Evolutionary conservation across 2,888 invertebrate species (phyloP).

Genomic region (Calliphora vomitoria): DNA sequence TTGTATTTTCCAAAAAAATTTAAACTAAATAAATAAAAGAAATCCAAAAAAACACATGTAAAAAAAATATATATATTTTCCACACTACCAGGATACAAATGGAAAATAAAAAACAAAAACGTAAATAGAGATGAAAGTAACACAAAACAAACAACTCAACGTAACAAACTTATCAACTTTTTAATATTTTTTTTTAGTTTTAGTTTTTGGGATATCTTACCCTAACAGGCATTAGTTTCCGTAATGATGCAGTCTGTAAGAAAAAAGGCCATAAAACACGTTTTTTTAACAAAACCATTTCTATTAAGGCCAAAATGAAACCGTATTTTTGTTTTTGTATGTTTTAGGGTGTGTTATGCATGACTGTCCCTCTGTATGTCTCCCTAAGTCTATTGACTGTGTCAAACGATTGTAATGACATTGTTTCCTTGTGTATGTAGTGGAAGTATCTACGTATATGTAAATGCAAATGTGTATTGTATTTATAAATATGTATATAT

Average conservation of each 20-base stretch:
- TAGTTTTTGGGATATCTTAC: slow-evolving; percentile 77
- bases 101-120: not conserved
- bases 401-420: not conserved
- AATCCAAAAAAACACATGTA: not conserved
- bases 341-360: slow-evolving; percentile 52
- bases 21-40: slow-evolving; percentile 21
- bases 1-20: not conserved
- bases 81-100: slow-evolving; percentile 31
- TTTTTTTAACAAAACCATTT: slow-evolving; percentile 70
- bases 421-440: not conserved
- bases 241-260: slow-evolving; percentile 80
- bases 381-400: slow-evolving; percentile 6
- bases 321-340: slow-evolving; percentile 58
- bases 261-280: slow-evolving; percentile 74
- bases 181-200: slow-evolving; percentile 48
- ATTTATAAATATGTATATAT: not conserved
- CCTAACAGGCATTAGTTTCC: slow-evolving; percentile 83
- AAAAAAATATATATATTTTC: slow-evolving; percentile 1
- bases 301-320: slow-evolving; percentile 72
- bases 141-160: slow-evolving; percentile 38
- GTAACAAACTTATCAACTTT: slow-evolving; percentile 52
- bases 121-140: slow-evolving; percentile 47
- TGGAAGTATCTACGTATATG: not conserved
- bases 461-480: not conserved
- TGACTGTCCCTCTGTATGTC: slow-evolving; percentile 27